Evolutionary conservation across 2,888 invertebrate genomes (phyloP).

Genomic region (Chloromyia formosa): DNA sequence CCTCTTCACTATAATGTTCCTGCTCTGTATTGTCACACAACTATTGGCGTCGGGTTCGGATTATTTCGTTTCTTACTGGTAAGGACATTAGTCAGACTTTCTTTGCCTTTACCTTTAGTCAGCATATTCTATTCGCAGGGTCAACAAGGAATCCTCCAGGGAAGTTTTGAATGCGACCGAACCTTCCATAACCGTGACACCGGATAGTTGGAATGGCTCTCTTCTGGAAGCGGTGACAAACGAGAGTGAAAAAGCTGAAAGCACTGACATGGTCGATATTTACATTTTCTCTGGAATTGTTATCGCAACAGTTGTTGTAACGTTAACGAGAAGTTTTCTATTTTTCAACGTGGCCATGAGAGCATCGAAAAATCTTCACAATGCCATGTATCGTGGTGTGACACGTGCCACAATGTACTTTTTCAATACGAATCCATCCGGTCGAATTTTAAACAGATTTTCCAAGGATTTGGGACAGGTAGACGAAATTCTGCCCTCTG

Average conservation of each 20-base stretch:
- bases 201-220: neutral
- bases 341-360: slow-evolving; percentile 73
- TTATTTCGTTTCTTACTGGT: slow-evolving; percentile 81
- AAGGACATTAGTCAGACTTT: slow-evolving; percentile 4
- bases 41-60: slow-evolving; percentile 77
- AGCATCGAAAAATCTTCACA: slow-evolving; percentile 81
- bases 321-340: slow-evolving; percentile 61
- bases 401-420: slow-evolving; percentile 84
- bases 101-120: neutral
- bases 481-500: slow-evolving; percentile 63
- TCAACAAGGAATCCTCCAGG: slow-evolving; percentile 8
- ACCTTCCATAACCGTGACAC: too few relatives aligned
- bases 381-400: slow-evolving; percentile 84
- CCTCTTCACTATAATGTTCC: slow-evolving; percentile 68
- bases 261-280: slow-evolving; percentile 58
- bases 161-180: neutral
- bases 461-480: slow-evolving; percentile 84
- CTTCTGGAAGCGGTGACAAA: neutral
- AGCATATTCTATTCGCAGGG: slow-evolving; percentile 3
- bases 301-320: slow-evolving; percentile 61
- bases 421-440: slow-evolving; percentile 87
- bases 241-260: neutral
- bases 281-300: slow-evolving; percentile 67
- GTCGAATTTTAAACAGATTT: slow-evolving; percentile 85
- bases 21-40: slow-evolving; percentile 75